Evolutionary conservation across 2,797 vertebrate species (phyloP), one percentile per base, ranked within the genome.

Genomic region (Discoglossus pictus): DNA sequence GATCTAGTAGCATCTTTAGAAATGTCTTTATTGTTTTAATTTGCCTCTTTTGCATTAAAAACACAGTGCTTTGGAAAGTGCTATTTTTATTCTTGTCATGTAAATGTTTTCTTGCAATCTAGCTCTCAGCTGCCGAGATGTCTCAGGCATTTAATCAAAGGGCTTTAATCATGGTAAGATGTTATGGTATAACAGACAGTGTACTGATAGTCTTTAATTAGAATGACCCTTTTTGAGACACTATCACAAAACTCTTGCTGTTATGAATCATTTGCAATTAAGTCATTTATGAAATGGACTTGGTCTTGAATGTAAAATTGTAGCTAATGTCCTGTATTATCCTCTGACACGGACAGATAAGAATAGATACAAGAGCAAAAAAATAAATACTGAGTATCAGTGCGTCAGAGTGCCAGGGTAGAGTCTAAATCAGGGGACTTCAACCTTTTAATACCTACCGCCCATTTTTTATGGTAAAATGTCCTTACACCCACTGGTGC

Each of bases 121-220:
- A 38, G 42, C 24, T 16, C 11, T 8, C 31, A 18, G 51, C 43
- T 25, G 52, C 64, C 17, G 31, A 36, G 52, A 43, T 56, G 43
- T 48, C 53, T 66, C 31, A 34, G 31, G 64, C 34, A 17, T 66
- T 65, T 66, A 48, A 66, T 66, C 64, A 66, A 39, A 66, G 52
- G 35, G 46, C 34, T 48, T 44, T 39, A 46, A 66, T 58, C 16
- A 36, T 48, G 64, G 64, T 43, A 50, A 66, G 64, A 39, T 47
- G 52, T 58, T 47, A 66, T 43, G 11, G 63, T 21, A 40, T 40
- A 50, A 25, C 12, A 10, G 21, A 27, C 39, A 66, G 58, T 40
- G 62, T 43, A 3, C 23, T 56, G 42, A 56, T 66, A 27, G 27
- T 42, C 53, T 55, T 21, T 66, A 66, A 66, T 66, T 58, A 58